These are phyloP conservation scores for Cyanoliseus patagonus DNA, from an alignment of 2,113 vertebrate species.

Conservation along the genomic window DNA sequence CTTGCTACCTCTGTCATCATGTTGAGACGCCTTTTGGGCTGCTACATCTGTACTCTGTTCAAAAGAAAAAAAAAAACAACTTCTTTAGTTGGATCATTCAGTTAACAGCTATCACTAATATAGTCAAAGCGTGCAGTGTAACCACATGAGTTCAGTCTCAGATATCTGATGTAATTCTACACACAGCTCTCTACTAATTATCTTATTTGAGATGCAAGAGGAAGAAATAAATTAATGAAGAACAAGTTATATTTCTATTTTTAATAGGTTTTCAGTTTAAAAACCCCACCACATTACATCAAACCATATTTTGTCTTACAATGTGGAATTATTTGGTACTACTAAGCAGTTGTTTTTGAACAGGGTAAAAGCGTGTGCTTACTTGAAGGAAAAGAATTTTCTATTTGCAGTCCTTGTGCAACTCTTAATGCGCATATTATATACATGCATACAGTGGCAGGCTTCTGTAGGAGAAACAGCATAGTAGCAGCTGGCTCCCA, in stretches of 20 bases:
- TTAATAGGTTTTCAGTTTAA: not conserved
- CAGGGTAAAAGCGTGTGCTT: not conserved
- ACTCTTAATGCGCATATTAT: not conserved
- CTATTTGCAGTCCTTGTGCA: not conserved
- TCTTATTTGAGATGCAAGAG: not conserved
- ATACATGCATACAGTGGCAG: not conserved
- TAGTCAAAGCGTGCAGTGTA: fast-evolving
- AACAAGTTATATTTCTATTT: not conserved
- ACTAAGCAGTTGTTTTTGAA: not conserved
- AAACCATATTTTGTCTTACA: not conserved
- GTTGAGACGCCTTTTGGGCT: not conserved
- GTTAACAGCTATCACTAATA: not conserved
- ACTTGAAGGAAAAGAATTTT: not conserved
- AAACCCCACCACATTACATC: not conserved
- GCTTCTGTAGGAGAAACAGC: not conserved
- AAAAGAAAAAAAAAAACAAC: not conserved
- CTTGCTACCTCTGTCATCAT: not conserved
- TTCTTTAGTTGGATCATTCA: not conserved
- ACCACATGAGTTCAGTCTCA: not conserved
- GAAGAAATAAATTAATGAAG: not conserved
- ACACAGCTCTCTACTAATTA: not conserved
- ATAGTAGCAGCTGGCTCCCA: slow-evolving; percentile 15
- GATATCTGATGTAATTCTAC: not conserved
- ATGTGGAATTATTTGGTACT: not conserved
- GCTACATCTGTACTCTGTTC: not conserved